Evolutionary conservation across 2,888 invertebrate genomes (phyloP), one percentile per base, ranked within the genome.

Genomic region (Tupiocoris notatus): DNA sequence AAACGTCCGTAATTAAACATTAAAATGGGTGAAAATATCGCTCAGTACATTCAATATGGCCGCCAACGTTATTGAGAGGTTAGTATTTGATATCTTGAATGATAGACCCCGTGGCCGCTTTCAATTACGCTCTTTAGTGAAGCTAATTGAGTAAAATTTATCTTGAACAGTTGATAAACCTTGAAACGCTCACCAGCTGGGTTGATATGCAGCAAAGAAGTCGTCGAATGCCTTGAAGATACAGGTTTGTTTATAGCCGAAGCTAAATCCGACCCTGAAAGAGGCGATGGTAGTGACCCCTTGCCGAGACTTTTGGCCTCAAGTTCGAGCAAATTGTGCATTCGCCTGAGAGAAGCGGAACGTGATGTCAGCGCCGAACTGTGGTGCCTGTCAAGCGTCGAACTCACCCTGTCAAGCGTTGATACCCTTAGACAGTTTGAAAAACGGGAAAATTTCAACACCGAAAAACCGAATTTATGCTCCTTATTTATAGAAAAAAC

Each of bases 261-360:
- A 1, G 73, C 73, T 21, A 73, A 23, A 54, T 76, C 75, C 24
- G 70, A 39, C 20, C 71, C 17, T 22, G 77, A 24, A 21, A 74
- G 70, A 9, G 78, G 67, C 39, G 76, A 77, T 2, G 80, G 77
- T 0, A 78, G 77, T 23, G 67, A 70, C 7, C 80, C 79, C 61
- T 81, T 80, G 2, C 81, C 81, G 23, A 81, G 77, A 71, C 81
- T 81, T 83, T 77, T 84, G 82, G 84, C 81, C 82, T 88, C 90
- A 77, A 94, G 86, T 82, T 94, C 94, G 77, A 94, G 85, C 24
- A 94, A 85, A 83, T 94, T 93, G 67, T 93, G 86, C 85, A 94
- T 93, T 78, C 94, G 88, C 57, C 94, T 88, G 79, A 93, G 91
- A 73, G 92, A 93, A 0, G 92, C 92, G 0, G 91, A 92, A 79